These are phyloP conservation scores for Paragorgia papillata DNA, from an alignment of 92 coral and sea anemone species.

Conservation along the genomic window DNA sequence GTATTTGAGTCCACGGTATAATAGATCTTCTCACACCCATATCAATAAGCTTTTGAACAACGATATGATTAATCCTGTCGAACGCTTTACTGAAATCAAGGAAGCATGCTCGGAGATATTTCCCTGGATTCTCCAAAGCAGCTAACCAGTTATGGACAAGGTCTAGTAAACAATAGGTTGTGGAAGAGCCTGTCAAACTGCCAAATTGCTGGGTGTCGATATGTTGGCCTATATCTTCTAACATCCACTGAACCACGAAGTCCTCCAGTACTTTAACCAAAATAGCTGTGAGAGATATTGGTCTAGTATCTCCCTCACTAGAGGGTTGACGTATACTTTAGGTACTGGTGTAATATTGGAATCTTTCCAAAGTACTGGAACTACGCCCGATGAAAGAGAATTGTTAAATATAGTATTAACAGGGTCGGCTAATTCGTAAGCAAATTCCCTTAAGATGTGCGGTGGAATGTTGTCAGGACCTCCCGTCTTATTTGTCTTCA, in stretches of 20 bases:
- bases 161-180: constrained; percentile 13
- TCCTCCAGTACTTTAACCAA: constrained; percentile 1
- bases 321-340: background rate
- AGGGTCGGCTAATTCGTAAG: constrained; percentile 8
- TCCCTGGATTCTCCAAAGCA: no score
- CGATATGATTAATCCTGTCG: no score
- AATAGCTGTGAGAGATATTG: background rate
- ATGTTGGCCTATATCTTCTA: constrained; percentile 1
- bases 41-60: no score
- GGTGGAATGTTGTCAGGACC: constrained; percentile 1
- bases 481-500: no score
- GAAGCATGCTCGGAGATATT: no score
- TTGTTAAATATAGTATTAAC: background rate
- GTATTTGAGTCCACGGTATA: no score
- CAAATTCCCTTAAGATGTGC: background rate
- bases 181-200: constrained; percentile 33
- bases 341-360: background rate
- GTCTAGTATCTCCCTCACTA: background rate
- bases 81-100: no score
- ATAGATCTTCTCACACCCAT: no score
- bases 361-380: background rate
- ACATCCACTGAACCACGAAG: constrained; percentile 15
- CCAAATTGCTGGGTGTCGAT: constrained; percentile 37
- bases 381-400: background rate
- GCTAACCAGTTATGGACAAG: constrained; percentile 37